Conservation (phyloP, 2,797 vertebrate genomes). For the Chrosomus eos region DNA sequence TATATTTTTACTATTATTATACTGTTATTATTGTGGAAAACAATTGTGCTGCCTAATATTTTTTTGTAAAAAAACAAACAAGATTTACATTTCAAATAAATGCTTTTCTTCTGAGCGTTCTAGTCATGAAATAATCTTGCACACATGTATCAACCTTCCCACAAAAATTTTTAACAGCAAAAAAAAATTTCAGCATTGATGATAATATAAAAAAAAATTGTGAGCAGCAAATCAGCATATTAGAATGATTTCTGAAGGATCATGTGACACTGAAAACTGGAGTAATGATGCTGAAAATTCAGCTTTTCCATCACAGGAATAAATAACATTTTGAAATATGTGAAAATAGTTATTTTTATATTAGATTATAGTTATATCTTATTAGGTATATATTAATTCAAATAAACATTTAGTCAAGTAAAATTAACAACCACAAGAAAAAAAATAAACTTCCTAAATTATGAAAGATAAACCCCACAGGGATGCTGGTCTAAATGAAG, state of each 20-base stretch:
- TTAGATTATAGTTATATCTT: too few species aligned
- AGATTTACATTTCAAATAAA: not conserved
- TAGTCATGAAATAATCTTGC: too few species aligned
- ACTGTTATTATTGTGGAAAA: not conserved
- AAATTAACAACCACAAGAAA: not conserved
- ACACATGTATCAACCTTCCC: not conserved
- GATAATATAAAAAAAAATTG: not conserved
- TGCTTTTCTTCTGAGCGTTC: not conserved
- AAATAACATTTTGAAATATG: not conserved
- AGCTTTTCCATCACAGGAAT: not conserved
- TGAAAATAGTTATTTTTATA: too few species aligned
- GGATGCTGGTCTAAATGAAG: conserved; percentile 13
- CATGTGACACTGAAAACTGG: not conserved
- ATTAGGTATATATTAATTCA: not conserved
- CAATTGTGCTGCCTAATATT: not conserved
- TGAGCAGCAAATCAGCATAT: not conserved
- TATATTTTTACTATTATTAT: not conserved
- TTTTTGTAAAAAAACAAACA: not conserved
- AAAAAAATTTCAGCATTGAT: not conserved
- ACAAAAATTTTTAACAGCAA: not conserved
- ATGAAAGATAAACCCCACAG: conserved; percentile 8
- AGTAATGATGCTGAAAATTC: not conserved
- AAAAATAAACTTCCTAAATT: not conserved
- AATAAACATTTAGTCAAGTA: not conserved
- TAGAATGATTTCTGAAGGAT: not conserved